Evolutionary conservation across 2,888 invertebrate genomes (phyloP), one percentile per base, ranked within the genome.

Genomic region (Falcaria lacertinaria): DNA sequence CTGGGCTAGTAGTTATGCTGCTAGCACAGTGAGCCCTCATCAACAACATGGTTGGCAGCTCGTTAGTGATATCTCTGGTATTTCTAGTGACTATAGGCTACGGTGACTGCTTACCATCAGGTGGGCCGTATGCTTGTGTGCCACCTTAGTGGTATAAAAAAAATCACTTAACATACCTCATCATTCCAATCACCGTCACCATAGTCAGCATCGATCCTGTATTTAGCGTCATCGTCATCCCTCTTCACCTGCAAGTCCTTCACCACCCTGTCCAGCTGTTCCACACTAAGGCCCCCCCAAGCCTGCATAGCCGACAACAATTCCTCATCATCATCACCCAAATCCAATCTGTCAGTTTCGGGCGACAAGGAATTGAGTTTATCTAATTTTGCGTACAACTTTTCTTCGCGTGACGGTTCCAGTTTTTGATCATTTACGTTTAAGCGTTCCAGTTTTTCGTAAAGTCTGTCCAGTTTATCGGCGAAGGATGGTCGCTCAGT

Each of bases 311-410:
- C 72, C 0, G 76, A 63, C 43, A 87, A 51, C 39, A 88, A 33
- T 22, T 83, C 84, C 36, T 83, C 83, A 44, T 84, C 86, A 14
- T 86, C 84, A 35, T 81, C 84, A 36, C 63, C 72, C 16, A 78
- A 35, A 1, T 67, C 69, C n/a, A 59, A 57, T 35, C 54, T 62
- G 4, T 71, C 80, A 5, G 69, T 61, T 4, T 71, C 80, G 5
- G 69, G 74, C 2, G 62, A 51, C 5, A 87, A 45, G 0, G 84
- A 69, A 47, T 86, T 83, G 2, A 86, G 47, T 17, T 60, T 60
- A n/a, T 80, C 80, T 17, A 86, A 51, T 50, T 87, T 86, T 16
- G 74, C 78, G 36, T 77, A 71, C 15, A 83, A 57, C 38, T 69
- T 76, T 3, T 74, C 70, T 1, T 61, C 57, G 1, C 59, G 54